Base-by-base conservation (phyloP, 2,113 vertebrate species). In the Glareola pratincola region DNA sequence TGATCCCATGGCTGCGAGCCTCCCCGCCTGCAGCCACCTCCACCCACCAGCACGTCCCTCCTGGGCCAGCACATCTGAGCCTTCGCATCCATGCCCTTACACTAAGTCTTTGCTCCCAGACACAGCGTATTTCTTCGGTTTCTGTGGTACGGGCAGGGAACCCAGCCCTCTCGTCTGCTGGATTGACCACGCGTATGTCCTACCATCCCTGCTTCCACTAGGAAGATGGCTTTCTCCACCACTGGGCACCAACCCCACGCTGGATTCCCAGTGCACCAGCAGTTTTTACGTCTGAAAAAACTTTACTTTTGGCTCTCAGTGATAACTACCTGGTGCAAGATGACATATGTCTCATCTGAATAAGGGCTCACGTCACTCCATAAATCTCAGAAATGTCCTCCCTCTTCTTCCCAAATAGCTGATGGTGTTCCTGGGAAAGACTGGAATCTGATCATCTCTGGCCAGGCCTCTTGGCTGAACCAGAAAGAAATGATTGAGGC, bases 1-100 rank as follows among this genome's bases (percentile, higher is more conserved):
- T 57, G 36, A 47, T 29, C 30, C 68, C 5, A 3, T 0, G 3
- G 24, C 53, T 59, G 19, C 0, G 1, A 39, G 26, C 4, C 5
- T 36, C 24, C 63, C 85, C 8, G 16, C 20, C 36, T 2, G 8
- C 5, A 88, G 51, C 12, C 67, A 45, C 37, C 27, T 85, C 47
- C 19, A 39, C 9, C 11, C 34, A 12, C 12, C 48, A 37, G 26
- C 54, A 69, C 4, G 1, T 12, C 8, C 11, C 41, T 82, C 39
- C 54, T 14, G 34, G 9, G 13, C 20, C 0, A 15, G 34, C 12
- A 4, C 6, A 9, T 2, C 68, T 4, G 2, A 72, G 22, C 22
- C 32, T 18, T 18, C 0, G 0, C 24, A 57, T 50, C 76, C 36
- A 6, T 12, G 34, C 43, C 29, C 14, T 91, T 41, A 39, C 11